Evolutionary conservation across 2,888 invertebrate genomes (phyloP), one percentile per base, ranked within the genome.

Genomic region (Synanthedon andrenaeformis): DNA sequence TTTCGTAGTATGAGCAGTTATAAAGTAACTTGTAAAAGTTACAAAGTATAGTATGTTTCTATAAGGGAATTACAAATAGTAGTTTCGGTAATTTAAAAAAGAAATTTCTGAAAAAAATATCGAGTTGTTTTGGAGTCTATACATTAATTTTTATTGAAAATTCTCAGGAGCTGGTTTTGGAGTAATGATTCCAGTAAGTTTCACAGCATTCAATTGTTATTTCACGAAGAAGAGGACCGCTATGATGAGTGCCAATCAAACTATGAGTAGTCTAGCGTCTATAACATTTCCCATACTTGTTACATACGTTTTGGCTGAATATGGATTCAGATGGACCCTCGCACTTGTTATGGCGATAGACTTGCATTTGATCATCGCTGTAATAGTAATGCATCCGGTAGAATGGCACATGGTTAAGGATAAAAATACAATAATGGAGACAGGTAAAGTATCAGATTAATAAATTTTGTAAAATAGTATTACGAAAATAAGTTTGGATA

Each of bases 161-260:
- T 35, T 35, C 8, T 35, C 68, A 90, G 94, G 94, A 14, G 78
- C 91, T 12, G 94, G 93, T 5, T 90, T 93, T 53, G 94, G 94
- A 0, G 79, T 94, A 0, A 91, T 94, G 82, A 85, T 93, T 57
- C 93, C 94, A 42, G 90, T 93, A 3, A 89, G 91, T 51, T 92
- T 92, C 60, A 92, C 93, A 1, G 91, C 92, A 5, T 92, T 94
- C 63, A 94, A 94, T 64, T 89, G 91, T 58, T 94, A 93, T 65
- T 94, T 94, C 64, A 90, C 91, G 0, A 89, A 90, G 63, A 91
- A 89, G 65, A 86, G 93, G 5, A 91, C 92, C 0, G 87, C 92
- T 53, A 91, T 93, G 85, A 94, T 93, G 92, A 91, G 92, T 55
- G 88, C 91, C 11, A 90, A 92, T n/a, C 94, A 94, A 72, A 90